Evolutionary conservation across 2,113 vertebrate genomes (phyloP).

Genomic region (Upupa epops): DNA sequence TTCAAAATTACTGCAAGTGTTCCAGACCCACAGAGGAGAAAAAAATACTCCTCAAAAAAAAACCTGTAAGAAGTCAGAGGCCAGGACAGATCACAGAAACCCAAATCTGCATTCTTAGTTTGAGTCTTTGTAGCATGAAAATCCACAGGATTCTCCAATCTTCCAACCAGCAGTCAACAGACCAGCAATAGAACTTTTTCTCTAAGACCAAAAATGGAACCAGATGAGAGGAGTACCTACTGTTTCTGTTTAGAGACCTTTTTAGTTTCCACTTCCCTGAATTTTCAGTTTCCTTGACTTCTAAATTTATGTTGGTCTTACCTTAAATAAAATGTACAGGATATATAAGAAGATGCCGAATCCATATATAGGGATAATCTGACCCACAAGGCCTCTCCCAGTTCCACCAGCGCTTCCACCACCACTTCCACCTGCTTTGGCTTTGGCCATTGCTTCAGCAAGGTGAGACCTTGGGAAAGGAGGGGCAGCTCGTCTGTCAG

Average conservation of each 20-base stretch:
- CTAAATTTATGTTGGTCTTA: conserved; percentile 59
- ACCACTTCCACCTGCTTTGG: conserved; percentile 71
- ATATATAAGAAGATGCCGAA: conserved; percentile 96
- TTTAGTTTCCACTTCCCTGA: background rate
- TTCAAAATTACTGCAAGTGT: background rate
- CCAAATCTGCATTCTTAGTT: background rate
- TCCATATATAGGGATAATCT: conserved; percentile 94
- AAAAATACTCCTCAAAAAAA: background rate
- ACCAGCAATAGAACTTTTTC: no score
- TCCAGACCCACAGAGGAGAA: background rate
- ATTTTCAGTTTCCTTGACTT: background rate
- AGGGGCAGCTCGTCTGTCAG: conserved; percentile 67
- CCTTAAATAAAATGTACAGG: conserved; percentile 94
- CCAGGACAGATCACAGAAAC: background rate
- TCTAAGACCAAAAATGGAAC: background rate
- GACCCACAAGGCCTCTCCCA: conserved; percentile 86
- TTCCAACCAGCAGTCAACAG: background rate
- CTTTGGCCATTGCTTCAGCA: conserved; percentile 81
- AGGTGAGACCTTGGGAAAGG: conserved; percentile 78
- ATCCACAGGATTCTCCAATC: background rate
- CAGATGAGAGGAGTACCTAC: background rate
- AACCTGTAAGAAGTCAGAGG: background rate
- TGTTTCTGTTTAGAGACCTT: rapidly evolving
- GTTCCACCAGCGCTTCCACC: conserved; percentile 60
- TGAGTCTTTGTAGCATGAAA: background rate